Evolutionary conservation across 2,888 invertebrate genomes (phyloP), one percentile per base, ranked within the genome.

Genomic region (Ennomos quercinarius): DNA sequence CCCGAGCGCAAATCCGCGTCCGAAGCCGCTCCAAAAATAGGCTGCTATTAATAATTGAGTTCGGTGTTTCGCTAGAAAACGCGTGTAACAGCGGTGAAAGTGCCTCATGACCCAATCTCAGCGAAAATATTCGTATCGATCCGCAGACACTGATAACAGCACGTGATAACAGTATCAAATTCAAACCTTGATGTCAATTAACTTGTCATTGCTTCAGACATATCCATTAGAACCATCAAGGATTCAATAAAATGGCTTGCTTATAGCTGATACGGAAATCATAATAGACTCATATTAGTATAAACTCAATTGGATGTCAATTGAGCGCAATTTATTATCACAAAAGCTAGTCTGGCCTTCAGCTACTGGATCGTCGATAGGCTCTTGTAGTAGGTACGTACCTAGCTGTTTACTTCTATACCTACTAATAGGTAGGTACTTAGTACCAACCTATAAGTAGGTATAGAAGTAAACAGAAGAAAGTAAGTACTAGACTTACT

Each of bases 71-170:
- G 90, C 91, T 91, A 91, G 91, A 92, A 92, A 91, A 91, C 90
- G 91, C 90, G 91, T 91, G 91, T 91, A 88, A 88, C 89, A 80
- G 83, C 86, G 89, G 83, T 94, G 94, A 98, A 94, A 98, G 98
- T 91, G 88, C 88, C 89, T 86, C 88, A 87, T 86, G 89, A 84
- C 83, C 81, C 82, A 80, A 84, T 85, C 87, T 84, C 84, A 77
- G 81, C 81, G 76, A 84, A 89, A 86, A 86, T 87, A 82, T 85
- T 86, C 82, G 79, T 89, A 91, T 91, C 89, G 91, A 91, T 91
- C 87, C 84, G 76, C 83, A 74, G 72, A 67, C 68, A 66, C 77
- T 83, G 83, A 84, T 84, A 83, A 84, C 78, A 83, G 79, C 83
- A 83, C 83, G 81, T 87, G 90, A 89, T 87, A 86, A 86, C 84